Conservation (phyloP, 2,113 vertebrate genomes). For the Cranoglanis bouderius region DNA sequence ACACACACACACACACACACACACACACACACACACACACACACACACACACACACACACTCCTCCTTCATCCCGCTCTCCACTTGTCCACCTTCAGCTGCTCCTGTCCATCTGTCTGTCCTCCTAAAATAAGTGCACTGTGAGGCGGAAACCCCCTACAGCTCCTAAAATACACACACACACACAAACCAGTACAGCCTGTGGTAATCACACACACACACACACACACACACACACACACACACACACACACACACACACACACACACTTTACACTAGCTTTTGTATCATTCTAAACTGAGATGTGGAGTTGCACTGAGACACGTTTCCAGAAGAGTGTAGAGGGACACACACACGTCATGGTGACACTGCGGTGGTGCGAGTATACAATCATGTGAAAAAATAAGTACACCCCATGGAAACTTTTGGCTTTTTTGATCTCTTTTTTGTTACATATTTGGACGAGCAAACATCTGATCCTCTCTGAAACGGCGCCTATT, state of each 20-base stretch:
- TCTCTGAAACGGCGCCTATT: no score
- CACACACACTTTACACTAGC: background rate
- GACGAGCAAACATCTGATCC: no score
- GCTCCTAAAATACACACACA: slow-evolving; percentile 46
- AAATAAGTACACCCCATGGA: no score
- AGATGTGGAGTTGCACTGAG: no score
- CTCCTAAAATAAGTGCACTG: slow-evolving; percentile 70
- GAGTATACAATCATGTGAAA: no score
- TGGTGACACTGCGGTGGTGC: no score
- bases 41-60: slow-evolving; percentile 11
- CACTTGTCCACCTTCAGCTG: slow-evolving; percentile 63
- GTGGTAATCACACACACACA: no score
- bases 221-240: background rate
- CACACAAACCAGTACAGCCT: background rate
- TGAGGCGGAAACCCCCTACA: slow-evolving; percentile 71
- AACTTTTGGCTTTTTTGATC: no score
- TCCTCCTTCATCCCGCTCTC: slow-evolving; percentile 34
- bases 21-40: slow-evolving; percentile 27
- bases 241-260: background rate
- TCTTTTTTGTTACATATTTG: no score
- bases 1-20: slow-evolving; percentile 5
- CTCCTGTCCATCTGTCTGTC: slow-evolving; percentile 64
- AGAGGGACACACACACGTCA: no score
- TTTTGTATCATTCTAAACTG: no score
- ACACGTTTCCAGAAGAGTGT: no score